Conservation (phyloP, 2,888 invertebrate species). For the Epistrophella euchroma region DNA sequence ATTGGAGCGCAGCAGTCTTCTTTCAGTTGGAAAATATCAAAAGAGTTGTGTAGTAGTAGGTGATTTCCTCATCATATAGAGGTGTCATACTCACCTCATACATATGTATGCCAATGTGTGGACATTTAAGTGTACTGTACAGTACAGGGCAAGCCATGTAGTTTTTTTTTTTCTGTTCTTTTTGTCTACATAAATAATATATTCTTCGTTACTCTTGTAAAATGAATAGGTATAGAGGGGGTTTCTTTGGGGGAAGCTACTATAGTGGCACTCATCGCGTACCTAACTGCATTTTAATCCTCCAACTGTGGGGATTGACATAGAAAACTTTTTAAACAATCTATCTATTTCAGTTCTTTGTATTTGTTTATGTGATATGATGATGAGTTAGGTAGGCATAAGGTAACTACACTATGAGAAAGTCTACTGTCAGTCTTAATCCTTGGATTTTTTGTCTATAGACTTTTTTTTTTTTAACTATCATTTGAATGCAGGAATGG, state of each 20-base stretch:
- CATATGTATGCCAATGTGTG: conserved; percentile 20
- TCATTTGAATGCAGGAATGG: neutral
- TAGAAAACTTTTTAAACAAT: conserved; percentile 39
- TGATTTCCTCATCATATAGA: conserved; percentile 31
- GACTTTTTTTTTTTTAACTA: neutral
- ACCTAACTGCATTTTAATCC: conserved; percentile 43
- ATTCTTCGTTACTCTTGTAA: conserved; percentile 33
- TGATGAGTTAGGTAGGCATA: neutral
- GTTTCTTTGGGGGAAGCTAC: conserved; percentile 15
- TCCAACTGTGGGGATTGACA: conserved; percentile 49
- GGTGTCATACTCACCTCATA: conserved; percentile 35
- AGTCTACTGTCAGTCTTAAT: conserved; percentile 2
- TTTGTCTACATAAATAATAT: conserved; percentile 31
- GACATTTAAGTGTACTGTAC: conserved; percentile 7
- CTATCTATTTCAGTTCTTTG: conserved; percentile 30
- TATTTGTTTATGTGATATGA: conserved; percentile 30
- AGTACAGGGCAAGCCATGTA: conserved; percentile 13
- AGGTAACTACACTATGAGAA: neutral
- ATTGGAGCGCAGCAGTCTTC: conserved; percentile 53
- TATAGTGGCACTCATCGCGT: conserved; percentile 17
- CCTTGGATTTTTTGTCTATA: neutral
- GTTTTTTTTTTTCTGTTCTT: conserved; percentile 4
- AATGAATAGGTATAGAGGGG: conserved; percentile 21
- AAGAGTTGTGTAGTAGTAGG: conserved; percentile 41
- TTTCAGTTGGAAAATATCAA: conserved; percentile 43